Evolutionary conservation across 2,888 invertebrate species (phyloP).

Genomic region (Arrhopalites spinosus): DNA sequence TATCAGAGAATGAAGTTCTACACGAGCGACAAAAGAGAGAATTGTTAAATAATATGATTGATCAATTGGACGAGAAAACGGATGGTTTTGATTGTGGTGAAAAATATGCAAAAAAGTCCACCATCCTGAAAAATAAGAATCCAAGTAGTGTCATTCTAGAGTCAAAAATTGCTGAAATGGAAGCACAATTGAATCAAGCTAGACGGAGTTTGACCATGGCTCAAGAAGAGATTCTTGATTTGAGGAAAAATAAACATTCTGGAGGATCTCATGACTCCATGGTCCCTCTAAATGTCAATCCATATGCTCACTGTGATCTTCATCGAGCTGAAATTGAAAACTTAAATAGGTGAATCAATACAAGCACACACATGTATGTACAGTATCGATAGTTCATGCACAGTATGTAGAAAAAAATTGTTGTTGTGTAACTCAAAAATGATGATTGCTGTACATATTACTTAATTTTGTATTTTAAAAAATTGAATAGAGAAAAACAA

Average conservation of each 20-base stretch:
- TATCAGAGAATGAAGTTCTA: constrained; percentile 79
- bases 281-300: constrained; percentile 30
- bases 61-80: constrained; percentile 57
- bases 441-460: background rate
- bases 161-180: constrained; percentile 80
- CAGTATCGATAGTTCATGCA: no score
- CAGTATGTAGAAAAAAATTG: no score
- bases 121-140: constrained; percentile 25
- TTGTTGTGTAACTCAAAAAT: no score
- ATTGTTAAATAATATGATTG: constrained; percentile 53
- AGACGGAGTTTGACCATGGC: constrained; percentile 76
- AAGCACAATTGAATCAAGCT: constrained; percentile 79
- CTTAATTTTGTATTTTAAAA: background rate
- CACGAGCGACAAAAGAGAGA: constrained; percentile 70
- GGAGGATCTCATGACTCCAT: background rate
- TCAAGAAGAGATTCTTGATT: constrained; percentile 68
- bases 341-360: constrained; percentile 66
- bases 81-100: constrained; percentile 31
- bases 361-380: no score
- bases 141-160: constrained; percentile 68
- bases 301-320: constrained; percentile 64
- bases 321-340: constrained; percentile 73
- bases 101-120: constrained; percentile 2
- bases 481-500: constrained; percentile 67
- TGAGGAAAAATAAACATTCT: constrained; percentile 54